These are phyloP conservation scores for Heliconius erato DNA, from an alignment of 2,888 invertebrate species.

Conservation along the genomic window DNA sequence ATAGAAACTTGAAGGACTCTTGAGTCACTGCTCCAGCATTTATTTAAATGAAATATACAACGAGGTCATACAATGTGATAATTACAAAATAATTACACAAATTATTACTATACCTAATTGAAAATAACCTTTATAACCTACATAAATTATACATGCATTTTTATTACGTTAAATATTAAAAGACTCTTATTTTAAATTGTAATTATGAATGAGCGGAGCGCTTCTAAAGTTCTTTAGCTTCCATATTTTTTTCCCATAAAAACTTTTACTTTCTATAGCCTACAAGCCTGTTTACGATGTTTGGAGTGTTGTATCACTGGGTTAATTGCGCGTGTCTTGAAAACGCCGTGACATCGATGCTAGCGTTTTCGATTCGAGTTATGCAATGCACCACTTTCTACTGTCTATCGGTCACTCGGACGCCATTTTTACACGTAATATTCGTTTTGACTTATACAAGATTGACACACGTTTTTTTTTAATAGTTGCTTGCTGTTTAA, in stretches of 20 bases:
- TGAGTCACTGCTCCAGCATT: not conserved
- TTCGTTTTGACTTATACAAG: constrained; percentile 18
- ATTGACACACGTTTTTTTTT: constrained; percentile 7
- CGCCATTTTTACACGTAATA: constrained; percentile 47
- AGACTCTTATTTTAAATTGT: not conserved
- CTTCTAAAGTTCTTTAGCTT: not conserved
- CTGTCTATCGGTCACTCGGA: constrained; percentile 44
- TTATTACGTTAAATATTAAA: not conserved
- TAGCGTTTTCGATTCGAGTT: constrained; percentile 39
- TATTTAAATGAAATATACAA: not conserved
- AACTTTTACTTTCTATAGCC: not conserved
- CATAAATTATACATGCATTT: not conserved
- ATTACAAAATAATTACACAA: constrained; percentile 1
- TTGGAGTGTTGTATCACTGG: constrained; percentile 24
- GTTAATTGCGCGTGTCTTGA: constrained; percentile 44
- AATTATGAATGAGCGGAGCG: not conserved
- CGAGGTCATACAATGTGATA: not conserved
- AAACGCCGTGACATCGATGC: constrained; percentile 37
- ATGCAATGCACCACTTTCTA: constrained; percentile 51
- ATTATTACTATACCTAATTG: not conserved
- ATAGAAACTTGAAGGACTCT: not conserved
- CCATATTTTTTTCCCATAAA: not conserved
- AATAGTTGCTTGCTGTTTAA: not conserved
- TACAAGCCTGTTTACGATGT: not conserved
- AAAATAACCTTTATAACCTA: not conserved